Base-by-base conservation (phyloP, 2,113 vertebrate genomes). In the Pyrgilauda ruficollis region DNA sequence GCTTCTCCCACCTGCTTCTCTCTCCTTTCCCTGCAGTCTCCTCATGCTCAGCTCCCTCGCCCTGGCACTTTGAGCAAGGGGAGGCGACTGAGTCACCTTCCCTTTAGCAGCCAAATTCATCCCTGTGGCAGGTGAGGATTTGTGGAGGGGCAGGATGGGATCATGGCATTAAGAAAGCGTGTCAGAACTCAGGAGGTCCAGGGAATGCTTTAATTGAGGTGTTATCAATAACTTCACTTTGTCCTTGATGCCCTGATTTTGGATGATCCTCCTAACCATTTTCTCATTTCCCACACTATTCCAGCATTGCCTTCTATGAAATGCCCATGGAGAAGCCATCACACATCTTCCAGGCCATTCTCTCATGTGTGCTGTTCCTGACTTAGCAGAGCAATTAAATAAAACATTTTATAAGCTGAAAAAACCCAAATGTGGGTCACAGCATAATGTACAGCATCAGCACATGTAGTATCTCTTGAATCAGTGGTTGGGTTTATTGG, bases 391-490 rank as follows among this genome's bases (percentile, higher is more conserved):
- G 27, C 50, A 72, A 41, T 46, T 30, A 22, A 84, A 75, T 22
- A 41, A 59, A 77, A 43, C 14, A 21, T 22, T 73, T 74, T 46
- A 41, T 23, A 55, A 31, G 13, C 26, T 7, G 33, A 59, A 41
- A 44, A 90, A 53, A 30, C 2, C 23, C 56, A 37, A 89, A 96
- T 96, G 89, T 96, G 92, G 94, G 93, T 96, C 92, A 95, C 6
- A 0, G 2, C 59, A 7, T 4, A 75, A 68, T 1, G 41, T 24
- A 59, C 73, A 43, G 69, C 83, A 84, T 94, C 96, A 93, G 94
- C 93, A 95, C 47, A 81, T 27, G 73, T 5, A 43, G 2, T 97
- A 97, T 97, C 97, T 96, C 84, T 88, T 37, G 37, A 4, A 97
- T 97, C 96, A 97, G 92, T 11, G 85, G 77, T 28, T 80, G 82